A percentile compares a stretch with the other conserved stretches of the same genome.
phyloP scores from a whole-genome alignment of 2,797 vertebrate species.

The Clarias pachynema region DNA sequence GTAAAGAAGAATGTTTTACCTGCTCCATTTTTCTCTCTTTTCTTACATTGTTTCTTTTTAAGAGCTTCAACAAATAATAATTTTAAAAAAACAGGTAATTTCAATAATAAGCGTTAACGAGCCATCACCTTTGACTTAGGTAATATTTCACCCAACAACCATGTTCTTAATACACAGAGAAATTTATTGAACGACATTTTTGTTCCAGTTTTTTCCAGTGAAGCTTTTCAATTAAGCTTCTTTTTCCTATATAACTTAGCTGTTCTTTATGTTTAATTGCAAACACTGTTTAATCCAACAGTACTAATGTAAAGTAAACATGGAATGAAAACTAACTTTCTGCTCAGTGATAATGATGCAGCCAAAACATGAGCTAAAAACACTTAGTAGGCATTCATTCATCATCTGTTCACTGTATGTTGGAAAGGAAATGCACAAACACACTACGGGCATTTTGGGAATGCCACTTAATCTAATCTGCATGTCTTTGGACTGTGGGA shows the following conservation, averaged over 20 bases:
- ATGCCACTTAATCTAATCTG: no score
- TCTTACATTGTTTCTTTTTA: neutral
- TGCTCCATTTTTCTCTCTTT: neutral
- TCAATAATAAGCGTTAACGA: neutral
- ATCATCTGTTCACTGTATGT: no score
- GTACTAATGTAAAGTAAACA: neutral
- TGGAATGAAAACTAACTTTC: neutral
- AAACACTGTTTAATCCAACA: no score
- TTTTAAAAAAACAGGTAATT: neutral
- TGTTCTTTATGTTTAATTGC: no score
- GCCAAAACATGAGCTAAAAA: neutral
- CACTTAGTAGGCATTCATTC: no score
- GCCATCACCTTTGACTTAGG: neutral
- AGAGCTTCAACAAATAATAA: neutral
- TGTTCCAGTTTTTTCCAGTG: neutral
- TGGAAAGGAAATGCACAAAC: no score
- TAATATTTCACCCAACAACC: neutral
- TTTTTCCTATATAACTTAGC: no score
- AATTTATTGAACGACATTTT: neutral
- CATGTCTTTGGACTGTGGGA: no score
- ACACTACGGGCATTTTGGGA: no score
- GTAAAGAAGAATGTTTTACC: slow-evolving; percentile 6
- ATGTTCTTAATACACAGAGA: neutral
- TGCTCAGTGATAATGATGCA: neutral
- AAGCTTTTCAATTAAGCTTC: no score